Base-by-base conservation (phyloP, 1,140 invertebrate genomes). In the Cotesia vestalis region DNA sequence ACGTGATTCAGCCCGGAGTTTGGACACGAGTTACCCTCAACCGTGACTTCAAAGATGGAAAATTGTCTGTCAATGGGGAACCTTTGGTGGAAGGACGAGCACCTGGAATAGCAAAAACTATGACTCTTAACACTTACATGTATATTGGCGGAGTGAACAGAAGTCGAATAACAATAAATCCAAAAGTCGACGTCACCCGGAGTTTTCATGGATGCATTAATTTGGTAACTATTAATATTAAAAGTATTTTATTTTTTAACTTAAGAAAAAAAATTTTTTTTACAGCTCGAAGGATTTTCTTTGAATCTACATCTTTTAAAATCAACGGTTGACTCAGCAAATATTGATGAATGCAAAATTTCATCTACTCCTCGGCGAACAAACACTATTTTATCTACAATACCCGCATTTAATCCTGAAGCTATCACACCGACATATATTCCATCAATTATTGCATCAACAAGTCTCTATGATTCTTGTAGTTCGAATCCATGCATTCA, bases 201-300 rank as follows among this genome's bases (percentile, higher is more conserved):
- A 93, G 93, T 59, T 97, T 98, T 81, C 90, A 90, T 75, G 96
- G 96, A 59, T 98, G 96, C 81, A 91, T 98, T 64, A 92, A 93
- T 27, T 27, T 27, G 27, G 27, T 27, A 27, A 27, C 27, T 27
- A 27, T 27, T 3, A 27, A 27, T 27, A 27, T 27, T 27, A 27
- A 27, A 27, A 27, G 27, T 27, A 27, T 2, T 27, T 27, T 27
- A 27, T 27, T 27, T 0, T 27, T 27, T 27, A 17, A 59, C 1
- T 40, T 2, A 1, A 40, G 6, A 46, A 9, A 46, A 5, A 46
- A 46, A 46, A 38, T 14, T 17, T 20, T 46, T 46, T 46, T 9
- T 46, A 46, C 75, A 94, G 90, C 83, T 95, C 3, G 89, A 90
- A 73, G 84, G 94, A 9, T 90, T 90, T 52, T 90, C 89, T 4